phyloP scores from a whole-genome alignment of 2,113 vertebrate genomes.

The Platycercus adscitus region DNA sequence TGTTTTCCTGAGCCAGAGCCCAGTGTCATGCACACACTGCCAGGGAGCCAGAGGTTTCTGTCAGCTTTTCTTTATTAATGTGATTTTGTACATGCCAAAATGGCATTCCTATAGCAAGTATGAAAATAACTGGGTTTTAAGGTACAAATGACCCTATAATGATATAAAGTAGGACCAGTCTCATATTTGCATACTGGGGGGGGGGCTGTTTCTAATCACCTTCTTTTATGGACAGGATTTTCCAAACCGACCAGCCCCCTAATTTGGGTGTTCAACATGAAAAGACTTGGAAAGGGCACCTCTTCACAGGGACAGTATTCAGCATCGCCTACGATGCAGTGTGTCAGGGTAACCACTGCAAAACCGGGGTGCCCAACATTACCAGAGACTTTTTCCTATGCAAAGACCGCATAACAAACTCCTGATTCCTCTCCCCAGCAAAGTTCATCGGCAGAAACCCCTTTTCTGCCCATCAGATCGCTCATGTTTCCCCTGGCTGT shows the following conservation, averaged over 20 bases:
- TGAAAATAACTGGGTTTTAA: not conserved
- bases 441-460: not conserved
- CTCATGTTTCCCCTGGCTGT: not conserved
- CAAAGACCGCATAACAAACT: not conserved
- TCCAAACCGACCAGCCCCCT: not conserved
- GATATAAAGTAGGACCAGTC: not conserved
- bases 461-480: not conserved
- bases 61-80: not conserved
- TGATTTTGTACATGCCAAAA: not conserved
- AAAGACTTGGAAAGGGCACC: not conserved
- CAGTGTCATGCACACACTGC: not conserved
- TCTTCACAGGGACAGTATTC: not conserved
- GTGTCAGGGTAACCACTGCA: not conserved
- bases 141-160: not conserved
- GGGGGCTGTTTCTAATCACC: not conserved
- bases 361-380: not conserved
- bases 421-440: not conserved
- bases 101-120: not conserved
- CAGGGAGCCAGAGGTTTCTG: not conserved
- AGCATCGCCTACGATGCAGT: not conserved
- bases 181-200: not conserved
- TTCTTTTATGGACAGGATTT: not conserved
- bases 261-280: not conserved
- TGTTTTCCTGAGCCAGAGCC: conserved; percentile 14
- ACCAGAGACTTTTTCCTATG: not conserved